These are phyloP conservation scores for Plectrocnemia conspersa DNA, from an alignment of 1,140 invertebrate genomes.

Conservation along the genomic window DNA sequence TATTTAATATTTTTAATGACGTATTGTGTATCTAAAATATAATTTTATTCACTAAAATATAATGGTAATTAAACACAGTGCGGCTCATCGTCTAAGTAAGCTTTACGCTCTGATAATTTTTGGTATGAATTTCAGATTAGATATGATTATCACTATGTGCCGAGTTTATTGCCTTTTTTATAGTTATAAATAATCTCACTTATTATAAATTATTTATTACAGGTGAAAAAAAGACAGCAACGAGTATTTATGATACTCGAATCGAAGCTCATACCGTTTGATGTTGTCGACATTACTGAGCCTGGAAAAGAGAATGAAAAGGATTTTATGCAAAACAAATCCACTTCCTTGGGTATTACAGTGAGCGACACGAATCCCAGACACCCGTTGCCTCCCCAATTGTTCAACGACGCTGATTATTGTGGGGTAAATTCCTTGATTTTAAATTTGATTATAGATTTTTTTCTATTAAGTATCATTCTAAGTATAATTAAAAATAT, in stretches of 20 bases:
- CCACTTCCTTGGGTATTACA: conserved; percentile 69
- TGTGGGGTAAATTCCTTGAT: conserved; percentile 70
- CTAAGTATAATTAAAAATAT: conserved; percentile 20
- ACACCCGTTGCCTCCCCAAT: conserved; percentile 82
- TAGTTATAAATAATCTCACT: no score
- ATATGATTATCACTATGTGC: no score
- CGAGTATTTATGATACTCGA: conserved; percentile 87
- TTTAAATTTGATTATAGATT: conserved; percentile 1
- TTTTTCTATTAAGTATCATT: not conserved
- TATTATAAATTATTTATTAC: no score
- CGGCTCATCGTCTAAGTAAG: no score
- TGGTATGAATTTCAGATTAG: no score
- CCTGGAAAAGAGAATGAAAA: conserved; percentile 82
- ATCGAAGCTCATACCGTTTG: conserved; percentile 82
- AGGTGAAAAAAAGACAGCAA: conserved; percentile 94
- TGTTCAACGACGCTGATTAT: conserved; percentile 89
- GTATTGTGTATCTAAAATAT: no score
- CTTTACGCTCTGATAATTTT: no score
- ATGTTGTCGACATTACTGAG: conserved; percentile 88
- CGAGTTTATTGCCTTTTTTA: no score
- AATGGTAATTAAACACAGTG: no score
- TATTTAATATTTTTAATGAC: no score
- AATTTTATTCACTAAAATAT: no score
- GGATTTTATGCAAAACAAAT: conserved; percentile 88
- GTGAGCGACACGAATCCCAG: conserved; percentile 58